Conservation (phyloP, 2,113 vertebrate species). For the Octodon degus region DNA sequence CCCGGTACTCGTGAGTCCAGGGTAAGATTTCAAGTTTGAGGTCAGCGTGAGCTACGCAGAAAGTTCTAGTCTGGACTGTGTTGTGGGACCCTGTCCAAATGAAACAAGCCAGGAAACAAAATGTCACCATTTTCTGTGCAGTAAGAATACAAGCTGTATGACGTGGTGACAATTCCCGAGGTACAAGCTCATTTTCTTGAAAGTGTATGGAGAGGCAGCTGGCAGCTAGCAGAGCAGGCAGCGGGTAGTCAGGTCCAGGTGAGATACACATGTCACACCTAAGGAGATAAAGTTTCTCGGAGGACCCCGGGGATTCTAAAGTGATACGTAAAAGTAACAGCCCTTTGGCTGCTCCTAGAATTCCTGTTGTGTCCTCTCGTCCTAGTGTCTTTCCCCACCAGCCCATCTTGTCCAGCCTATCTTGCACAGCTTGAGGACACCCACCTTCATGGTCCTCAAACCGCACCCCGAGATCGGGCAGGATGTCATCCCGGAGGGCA, state of each 20-base stretch:
- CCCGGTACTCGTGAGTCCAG: not conserved
- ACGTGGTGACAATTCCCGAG: too few relatives aligned
- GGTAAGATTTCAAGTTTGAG: not conserved
- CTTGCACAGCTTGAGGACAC: not conserved
- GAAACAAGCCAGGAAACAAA: not conserved
- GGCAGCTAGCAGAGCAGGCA: not conserved
- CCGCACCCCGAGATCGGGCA: conserved; percentile 96
- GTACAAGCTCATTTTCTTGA: not conserved
- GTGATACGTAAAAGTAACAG: not conserved
- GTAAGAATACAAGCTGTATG: not conserved
- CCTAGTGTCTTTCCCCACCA: not conserved
- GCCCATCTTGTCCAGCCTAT: not conserved
- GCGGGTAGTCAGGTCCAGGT: not conserved
- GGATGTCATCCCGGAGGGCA: conserved; percentile 91
- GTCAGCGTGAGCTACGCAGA: not conserved
- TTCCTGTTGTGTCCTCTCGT: not conserved
- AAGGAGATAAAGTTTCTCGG: too few relatives aligned
- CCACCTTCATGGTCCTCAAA: conserved; percentile 98
- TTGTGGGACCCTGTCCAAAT: not conserved
- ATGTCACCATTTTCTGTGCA: not conserved
- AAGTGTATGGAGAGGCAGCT: not conserved
- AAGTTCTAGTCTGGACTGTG: not conserved
- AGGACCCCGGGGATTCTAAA: not conserved
- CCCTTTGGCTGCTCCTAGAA: not conserved
- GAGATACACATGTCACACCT: not conserved